Evolutionary conservation across 2,113 vertebrate species (phyloP).

Genomic region (Dermatemys mawii): DNA sequence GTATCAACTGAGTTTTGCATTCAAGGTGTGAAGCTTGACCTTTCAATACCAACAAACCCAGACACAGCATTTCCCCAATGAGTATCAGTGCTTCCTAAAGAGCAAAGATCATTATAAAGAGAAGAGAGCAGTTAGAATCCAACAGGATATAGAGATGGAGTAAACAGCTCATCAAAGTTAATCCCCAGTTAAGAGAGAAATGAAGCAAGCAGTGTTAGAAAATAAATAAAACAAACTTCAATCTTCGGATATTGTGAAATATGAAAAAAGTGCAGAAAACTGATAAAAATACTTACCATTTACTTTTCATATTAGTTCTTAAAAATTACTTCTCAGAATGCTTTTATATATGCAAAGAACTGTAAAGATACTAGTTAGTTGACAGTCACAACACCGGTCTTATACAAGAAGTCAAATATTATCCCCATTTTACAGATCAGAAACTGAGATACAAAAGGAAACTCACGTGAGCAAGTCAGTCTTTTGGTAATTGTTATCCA

Average conservation of each 20-base stretch:
- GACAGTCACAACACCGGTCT: neutral
- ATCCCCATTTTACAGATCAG: neutral
- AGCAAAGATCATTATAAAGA: neutral
- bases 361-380: neutral
- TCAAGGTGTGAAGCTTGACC: neutral
- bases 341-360: neutral
- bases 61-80: neutral
- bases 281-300: neutral
- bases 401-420: neutral
- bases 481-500: neutral
- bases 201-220: neutral
- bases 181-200: neutral
- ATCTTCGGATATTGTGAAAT: neutral
- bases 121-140: neutral
- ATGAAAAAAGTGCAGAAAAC: neutral
- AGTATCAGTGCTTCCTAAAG: neutral
- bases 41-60: neutral
- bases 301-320: neutral
- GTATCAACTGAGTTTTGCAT: neutral
- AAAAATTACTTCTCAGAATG: neutral
- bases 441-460: neutral
- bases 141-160: accelerated
- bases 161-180: neutral
- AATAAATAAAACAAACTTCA: neutral
- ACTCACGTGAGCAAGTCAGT: neutral